Evolutionary conservation across 2,888 invertebrate genomes (phyloP), one percentile per base, ranked within the genome.

Genomic region (Tuta absoluta): DNA sequence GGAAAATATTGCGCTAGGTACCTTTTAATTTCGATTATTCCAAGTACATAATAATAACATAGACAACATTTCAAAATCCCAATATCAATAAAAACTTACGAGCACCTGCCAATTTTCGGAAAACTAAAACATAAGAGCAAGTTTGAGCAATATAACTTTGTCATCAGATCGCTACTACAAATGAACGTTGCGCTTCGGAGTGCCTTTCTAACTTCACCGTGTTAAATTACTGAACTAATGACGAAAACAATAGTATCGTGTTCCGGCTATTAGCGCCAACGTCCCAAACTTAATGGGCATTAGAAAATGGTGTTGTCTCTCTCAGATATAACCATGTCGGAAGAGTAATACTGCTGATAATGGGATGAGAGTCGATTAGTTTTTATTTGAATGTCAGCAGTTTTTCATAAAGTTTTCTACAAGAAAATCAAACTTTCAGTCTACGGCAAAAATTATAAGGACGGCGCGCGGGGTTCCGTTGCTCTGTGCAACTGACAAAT

Each of bases 111-210:
- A 12, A 12, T 24, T 24, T 53, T 21, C 14, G n/a, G 45, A 5
- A 17, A 12, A 45, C n/a, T 45, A 24, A 23, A 21, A 21, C 19
- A 41, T 14, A 8, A 37, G 56, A 19, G 41, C 60, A 73, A 69
- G 68, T 70, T 73, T 69, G 71, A 69, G 69, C 70, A 62, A 41
- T 45, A 64, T 66, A 68, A 70, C 65, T 68, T 69, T 67, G 67
- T 58, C 67, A 53, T 28, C 12, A 12, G 23, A 12, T n/a, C 10
- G 28, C 8, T 8, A 53, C 17, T 57, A 64, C 66, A 68, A 68
- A 67, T 64, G 66, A 67, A 69, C 69, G 66, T 66, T 69, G 66
- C 65, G 59, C 66, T 59, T 70, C 48, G 49, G 72, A 67, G 71
- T 53, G 62, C 56, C 33, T 24, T 38, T n/a, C 28, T n/a, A 17